A percentile compares a stretch with the other conserved stretches of the same genome.
phyloP scores from a whole-genome alignment of 1,140 invertebrate species.

The Drosophila biarmipes region DNA sequence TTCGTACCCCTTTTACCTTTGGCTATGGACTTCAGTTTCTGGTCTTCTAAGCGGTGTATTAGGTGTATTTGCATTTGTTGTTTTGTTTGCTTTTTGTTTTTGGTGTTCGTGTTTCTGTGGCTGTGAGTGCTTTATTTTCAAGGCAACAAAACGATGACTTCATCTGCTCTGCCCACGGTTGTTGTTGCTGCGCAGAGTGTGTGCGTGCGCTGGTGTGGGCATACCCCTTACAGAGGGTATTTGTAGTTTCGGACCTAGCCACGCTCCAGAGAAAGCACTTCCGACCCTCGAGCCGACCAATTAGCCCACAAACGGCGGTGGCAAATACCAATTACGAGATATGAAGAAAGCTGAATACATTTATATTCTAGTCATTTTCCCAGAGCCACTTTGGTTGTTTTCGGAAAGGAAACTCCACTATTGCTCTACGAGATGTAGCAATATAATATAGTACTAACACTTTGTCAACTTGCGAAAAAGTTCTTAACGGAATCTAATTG shows the following conservation, averaged over 20 bases:
- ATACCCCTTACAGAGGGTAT: constrained; percentile 14
- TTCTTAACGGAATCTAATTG: too few species aligned
- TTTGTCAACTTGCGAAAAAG: too few species aligned
- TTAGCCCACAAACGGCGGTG: not conserved
- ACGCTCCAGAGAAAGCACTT: constrained; percentile 11
- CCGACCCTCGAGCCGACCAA: not conserved
- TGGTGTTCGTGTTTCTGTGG: constrained; percentile 20
- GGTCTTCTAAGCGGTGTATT: constrained; percentile 36
- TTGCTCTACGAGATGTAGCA: too few species aligned
- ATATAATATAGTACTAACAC: too few species aligned
- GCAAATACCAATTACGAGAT: not conserved
- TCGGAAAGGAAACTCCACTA: too few species aligned
- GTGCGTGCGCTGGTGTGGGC: constrained; percentile 30
- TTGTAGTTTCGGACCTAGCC: not conserved
- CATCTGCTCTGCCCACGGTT: constrained; percentile 63
- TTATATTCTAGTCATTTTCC: too few species aligned
- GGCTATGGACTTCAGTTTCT: constrained; percentile 25
- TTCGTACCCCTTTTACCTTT: constrained; percentile 19
- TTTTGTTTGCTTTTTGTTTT: constrained; percentile 9
- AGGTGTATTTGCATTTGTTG: constrained; percentile 24
- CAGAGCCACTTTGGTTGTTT: too few species aligned
- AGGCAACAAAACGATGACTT: constrained; percentile 69
- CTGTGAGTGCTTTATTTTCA: constrained; percentile 43
- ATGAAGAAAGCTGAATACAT: not conserved
- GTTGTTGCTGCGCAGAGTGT: constrained; percentile 6